Evolutionary conservation across 2,113 vertebrate genomes (phyloP), one percentile per base, ranked within the genome.

Genomic region (Halcyon senegalensis): DNA sequence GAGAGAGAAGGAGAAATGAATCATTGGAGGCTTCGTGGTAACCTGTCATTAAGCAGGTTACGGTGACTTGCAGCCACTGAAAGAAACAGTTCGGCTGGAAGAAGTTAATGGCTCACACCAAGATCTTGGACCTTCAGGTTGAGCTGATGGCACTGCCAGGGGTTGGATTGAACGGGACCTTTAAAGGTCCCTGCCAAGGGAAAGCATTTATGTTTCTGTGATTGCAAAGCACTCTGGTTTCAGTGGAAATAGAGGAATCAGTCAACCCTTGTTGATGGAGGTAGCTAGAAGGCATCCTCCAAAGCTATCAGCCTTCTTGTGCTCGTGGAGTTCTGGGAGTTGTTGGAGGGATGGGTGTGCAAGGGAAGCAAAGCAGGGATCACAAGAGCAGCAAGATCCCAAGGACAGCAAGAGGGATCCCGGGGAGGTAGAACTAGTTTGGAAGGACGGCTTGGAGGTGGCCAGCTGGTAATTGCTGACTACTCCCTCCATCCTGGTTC

Each of bases 401-500:
- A 16, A 76, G 17, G 50, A 25, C 50, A 41, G 19, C 16, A 16
- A 43, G 78, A 76, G 14, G 16, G n/a, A 30, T 55, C 21, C 10
- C 37, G 43, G 53, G 44, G 50, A 58, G 27, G 59, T 11, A 67
- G 51, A 23, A 50, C 7, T 37, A 28, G 11, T 58, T 73, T n/a
- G 59, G 63, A 68, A 76, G 35, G 16, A 35, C 64, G 7, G 28
- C 5, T 41, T 79, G 70, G 67, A 79, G 48, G 27, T 30, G n/a
- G 5, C 23, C n/a, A 50, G 27, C 30, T 37, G 37, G 46, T 58
- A 83, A n/a, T 41, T 37, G 14, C 43, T 87, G n/a, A 6, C 30
- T 55, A 2, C 5, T 90, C 2, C 0, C 17, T 76, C 60, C 56
- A 9, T 30, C 18, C 30, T 58, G 46, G n/a, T 44, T 44, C 3